Conservation (phyloP, 2,113 vertebrate species). For the Tetrax tetrax region DNA sequence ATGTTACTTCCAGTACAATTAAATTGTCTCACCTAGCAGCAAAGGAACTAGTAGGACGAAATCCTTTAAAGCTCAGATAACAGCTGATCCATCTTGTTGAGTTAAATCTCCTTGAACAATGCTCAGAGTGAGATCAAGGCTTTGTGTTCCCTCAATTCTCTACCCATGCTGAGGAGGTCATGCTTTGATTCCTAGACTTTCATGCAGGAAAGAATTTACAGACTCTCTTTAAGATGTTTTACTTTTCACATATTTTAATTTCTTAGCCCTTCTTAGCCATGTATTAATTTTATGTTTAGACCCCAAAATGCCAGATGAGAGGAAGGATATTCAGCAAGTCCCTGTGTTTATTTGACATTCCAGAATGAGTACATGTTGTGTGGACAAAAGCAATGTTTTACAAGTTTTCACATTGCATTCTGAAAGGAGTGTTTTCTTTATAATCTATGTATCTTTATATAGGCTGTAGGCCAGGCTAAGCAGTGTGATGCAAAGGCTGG, state of each 20-base stretch:
- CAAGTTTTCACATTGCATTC: conserved; percentile 49
- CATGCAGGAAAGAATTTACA: neutral
- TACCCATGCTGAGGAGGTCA: neutral
- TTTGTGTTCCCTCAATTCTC: neutral
- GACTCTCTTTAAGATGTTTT: neutral
- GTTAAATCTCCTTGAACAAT: neutral
- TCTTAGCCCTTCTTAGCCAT: neutral
- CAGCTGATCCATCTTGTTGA: conserved; percentile 1
- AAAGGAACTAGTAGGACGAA: neutral
- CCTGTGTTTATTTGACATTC: conserved; percentile 61
- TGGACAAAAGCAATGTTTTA: conserved; percentile 63
- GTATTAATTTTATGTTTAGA: conserved; percentile 28
- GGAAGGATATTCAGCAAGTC: conserved; percentile 39
- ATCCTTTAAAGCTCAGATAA: neutral
- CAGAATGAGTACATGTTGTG: conserved; percentile 49
- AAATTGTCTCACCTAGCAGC: neutral
- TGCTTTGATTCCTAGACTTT: neutral
- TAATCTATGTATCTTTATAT: conserved; percentile 67
- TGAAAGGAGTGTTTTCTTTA: conserved; percentile 71
- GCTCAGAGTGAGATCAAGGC: neutral
- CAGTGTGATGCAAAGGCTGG: conserved; percentile 66
- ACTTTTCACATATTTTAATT: neutral
- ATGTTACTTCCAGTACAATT: neutral
- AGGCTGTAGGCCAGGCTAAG: conserved; percentile 70
- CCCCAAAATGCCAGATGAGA: neutral